Conservation (phyloP, 2,797 vertebrate genomes). For the Poeciliopsis turneri region DNA sequence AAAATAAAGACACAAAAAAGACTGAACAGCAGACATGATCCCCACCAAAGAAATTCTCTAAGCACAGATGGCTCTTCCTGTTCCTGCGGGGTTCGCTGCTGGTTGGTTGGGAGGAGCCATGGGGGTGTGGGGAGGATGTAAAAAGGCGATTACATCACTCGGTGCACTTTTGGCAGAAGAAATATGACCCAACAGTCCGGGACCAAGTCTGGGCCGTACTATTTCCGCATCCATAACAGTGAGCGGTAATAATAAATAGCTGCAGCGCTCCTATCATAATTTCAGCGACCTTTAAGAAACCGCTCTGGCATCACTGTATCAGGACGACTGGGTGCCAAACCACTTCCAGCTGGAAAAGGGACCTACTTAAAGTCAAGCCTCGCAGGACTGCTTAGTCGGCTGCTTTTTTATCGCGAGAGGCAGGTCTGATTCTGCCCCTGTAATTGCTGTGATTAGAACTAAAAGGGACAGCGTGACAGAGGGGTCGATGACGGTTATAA, state of each 20-base stretch:
- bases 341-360: constrained; percentile 32
- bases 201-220: constrained; percentile 40
- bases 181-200: constrained; percentile 44
- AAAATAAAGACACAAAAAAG: constrained; percentile 8
- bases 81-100: constrained; percentile 66
- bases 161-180: constrained; percentile 59
- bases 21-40: constrained; percentile 1
- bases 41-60: constrained; percentile 60
- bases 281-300: constrained; percentile 43
- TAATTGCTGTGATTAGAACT: constrained; percentile 3
- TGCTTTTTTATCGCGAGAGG: constrained; percentile 52
- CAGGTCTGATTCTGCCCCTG: constrained; percentile 34
- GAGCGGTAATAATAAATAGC: constrained; percentile 7
- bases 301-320: constrained; percentile 47
- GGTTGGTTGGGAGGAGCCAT: constrained; percentile 59
- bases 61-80: constrained; percentile 82
- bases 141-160: constrained; percentile 66
- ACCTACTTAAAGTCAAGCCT: constrained; percentile 62
- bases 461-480: background rate
- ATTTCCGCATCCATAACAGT: constrained; percentile 41
- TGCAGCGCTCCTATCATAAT: constrained; percentile 20
- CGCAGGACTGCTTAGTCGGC: constrained; percentile 36
- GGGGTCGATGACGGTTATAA: background rate
- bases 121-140: constrained; percentile 55
- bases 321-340: constrained; percentile 54